These are phyloP conservation scores for Onthophagus taurus DNA, from an alignment of 1,140 invertebrate species.

Conservation along the genomic window DNA sequence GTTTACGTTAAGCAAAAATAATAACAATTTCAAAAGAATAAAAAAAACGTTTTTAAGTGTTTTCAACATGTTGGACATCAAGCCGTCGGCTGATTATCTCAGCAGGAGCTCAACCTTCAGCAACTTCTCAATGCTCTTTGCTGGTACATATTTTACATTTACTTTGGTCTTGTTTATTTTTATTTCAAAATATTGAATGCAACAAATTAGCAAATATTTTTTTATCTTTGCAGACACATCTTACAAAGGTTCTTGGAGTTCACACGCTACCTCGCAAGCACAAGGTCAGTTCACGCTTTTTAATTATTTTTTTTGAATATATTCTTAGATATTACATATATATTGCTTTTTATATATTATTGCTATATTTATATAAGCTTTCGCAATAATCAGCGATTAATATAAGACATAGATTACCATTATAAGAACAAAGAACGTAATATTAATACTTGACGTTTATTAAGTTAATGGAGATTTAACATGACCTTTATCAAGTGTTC, in stretches of 20 bases:
- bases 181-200: too few species aligned
- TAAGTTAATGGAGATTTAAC: too few species aligned
- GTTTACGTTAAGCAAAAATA: constrained; percentile 3
- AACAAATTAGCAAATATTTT: neutral
- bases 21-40: neutral
- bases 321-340: too few species aligned
- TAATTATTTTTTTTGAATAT: neutral
- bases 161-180: too few species aligned
- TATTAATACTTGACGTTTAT: too few species aligned
- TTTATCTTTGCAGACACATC: constrained; percentile 52
- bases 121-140: constrained; percentile 64
- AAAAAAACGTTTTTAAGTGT: neutral
- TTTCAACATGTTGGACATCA: constrained; percentile 53
- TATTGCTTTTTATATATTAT: too few species aligned
- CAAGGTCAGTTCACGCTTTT: constrained; percentile 48
- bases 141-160: too few species aligned
- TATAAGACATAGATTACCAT: too few species aligned
- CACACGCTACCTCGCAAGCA: constrained; percentile 52
- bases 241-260: constrained; percentile 59
- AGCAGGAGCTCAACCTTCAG: constrained; percentile 60
- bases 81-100: constrained; percentile 58
- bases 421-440: too few species aligned
- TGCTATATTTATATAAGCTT: too few species aligned
- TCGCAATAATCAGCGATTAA: too few species aligned
- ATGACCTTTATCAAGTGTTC: too few species aligned